Base-by-base conservation (phyloP, 2,888 invertebrate genomes). In the Nomada hirtipes region DNA sequence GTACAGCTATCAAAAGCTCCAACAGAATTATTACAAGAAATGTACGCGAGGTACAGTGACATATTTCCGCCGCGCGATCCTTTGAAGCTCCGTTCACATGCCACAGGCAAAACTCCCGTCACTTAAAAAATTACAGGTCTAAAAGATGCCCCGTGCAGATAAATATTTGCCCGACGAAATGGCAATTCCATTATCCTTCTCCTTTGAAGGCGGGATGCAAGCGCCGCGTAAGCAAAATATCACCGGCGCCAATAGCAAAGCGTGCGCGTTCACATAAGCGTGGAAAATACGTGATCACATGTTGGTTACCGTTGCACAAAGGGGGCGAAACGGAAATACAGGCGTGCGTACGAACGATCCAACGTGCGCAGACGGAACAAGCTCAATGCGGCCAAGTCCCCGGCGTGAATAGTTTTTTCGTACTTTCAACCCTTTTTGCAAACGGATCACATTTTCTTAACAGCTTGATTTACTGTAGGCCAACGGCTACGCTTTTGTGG, bases 141-240 rank as follows among this genome's bases (percentile, higher is more conserved):
- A 79, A 88, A 88, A 87, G 82, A 82, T 85, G 88, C 86, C 73
- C 76, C 29, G 74, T 75, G 47, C 42, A 50, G 76, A 83, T 88
- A 89, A 90, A 90, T 89, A 86, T 90, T 89, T 89, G 79, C 80
- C 65, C 79, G 78, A 67, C 81, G 78, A 86, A 89, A 90, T 84
- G 87, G 89, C 90, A 89, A 90, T 90, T 90, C 89, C 89, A 90
- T 91, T 90, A 91, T 89, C 81, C 82, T 68, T 78, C 71, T 82
- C 86, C 87, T 91, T 91, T 90, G 88, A 90, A 78, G 83, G 72
- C 65, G 78, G 61, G 82, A 36, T 83, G 78, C 84, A 79, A 72
- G 76, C 70, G 80, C 73, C 82, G 68, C 74, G 13, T 67, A 65
- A 79, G 74, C 75, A 70, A 87, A 88, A 88, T 86, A 85, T 84